These are phyloP conservation scores for Pempheris klunzingeri DNA, from an alignment of 2,797 vertebrate genomes.

Conservation along the genomic window DNA sequence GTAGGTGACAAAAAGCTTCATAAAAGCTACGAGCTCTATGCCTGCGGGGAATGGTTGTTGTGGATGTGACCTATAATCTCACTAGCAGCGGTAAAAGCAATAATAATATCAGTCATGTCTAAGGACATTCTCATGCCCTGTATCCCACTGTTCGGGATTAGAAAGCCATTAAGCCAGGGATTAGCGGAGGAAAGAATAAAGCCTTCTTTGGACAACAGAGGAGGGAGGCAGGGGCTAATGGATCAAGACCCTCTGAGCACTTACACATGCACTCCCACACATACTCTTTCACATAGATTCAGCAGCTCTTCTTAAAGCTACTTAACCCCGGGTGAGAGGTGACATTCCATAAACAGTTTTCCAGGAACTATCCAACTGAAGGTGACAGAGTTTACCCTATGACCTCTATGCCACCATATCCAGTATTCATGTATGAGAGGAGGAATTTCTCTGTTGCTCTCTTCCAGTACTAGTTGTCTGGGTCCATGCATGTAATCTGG, in stretches of 20 bases:
- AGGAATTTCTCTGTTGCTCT: not conserved
- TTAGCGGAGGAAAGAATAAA: slow-evolving; percentile 64
- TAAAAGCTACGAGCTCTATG: not conserved
- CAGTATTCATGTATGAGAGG: slow-evolving; percentile 17
- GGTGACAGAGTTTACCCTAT: slow-evolving; percentile 12
- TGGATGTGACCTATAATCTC: slow-evolving; percentile 46
- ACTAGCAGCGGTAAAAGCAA: slow-evolving; percentile 54
- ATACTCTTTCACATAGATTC: slow-evolving; percentile 27
- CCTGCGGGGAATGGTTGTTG: slow-evolving; percentile 28
- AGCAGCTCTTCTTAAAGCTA: slow-evolving; percentile 52
- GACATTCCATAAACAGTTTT: slow-evolving; percentile 40
- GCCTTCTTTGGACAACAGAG: slow-evolving; percentile 55
- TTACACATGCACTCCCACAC: slow-evolving; percentile 19
- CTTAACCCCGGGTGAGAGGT: slow-evolving; percentile 52
- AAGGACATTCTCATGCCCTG: slow-evolving; percentile 52
- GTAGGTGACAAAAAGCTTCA: not conserved
- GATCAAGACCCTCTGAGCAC: slow-evolving; percentile 51
- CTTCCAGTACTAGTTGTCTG: not conserved
- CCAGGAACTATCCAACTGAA: slow-evolving; percentile 22
- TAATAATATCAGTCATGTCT: slow-evolving; percentile 64
- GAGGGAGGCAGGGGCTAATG: slow-evolving; percentile 41
- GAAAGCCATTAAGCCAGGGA: slow-evolving; percentile 60
- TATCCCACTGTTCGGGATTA: slow-evolving; percentile 69
- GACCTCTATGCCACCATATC: slow-evolving; percentile 28
- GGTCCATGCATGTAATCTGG: not conserved